These are phyloP conservation scores for Loxodonta africana DNA, from an alignment of 2,113 vertebrate species.

Conservation along the genomic window DNA sequence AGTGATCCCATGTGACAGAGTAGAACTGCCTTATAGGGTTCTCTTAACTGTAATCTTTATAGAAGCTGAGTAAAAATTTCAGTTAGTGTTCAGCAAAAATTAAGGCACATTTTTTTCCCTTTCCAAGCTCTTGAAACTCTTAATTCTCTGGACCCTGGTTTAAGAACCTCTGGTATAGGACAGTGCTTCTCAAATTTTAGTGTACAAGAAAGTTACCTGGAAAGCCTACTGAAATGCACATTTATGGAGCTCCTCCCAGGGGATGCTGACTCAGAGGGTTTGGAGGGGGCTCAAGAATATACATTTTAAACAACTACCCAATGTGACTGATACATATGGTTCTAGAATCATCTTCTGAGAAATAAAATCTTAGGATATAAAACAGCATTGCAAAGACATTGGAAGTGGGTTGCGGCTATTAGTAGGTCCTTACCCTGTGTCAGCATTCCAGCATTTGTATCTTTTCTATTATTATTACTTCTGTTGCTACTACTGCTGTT, in stretches of 20 bases:
- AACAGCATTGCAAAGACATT: background rate
- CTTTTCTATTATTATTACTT: background rate
- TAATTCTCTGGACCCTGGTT: background rate
- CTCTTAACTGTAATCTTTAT: background rate
- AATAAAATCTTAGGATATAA: background rate
- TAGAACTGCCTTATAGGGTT: background rate
- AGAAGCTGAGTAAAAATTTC: background rate
- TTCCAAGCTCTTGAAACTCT: background rate
- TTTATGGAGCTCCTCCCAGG: background rate
- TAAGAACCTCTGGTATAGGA: background rate
- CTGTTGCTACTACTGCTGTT: background rate
- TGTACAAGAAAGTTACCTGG: background rate
- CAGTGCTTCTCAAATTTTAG: background rate
- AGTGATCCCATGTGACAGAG: background rate
- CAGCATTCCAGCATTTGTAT: background rate
- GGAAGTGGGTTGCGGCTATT: background rate
- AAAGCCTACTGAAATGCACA: slow-evolving; percentile 34
- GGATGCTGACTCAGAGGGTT: background rate
- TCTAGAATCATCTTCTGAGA: background rate
- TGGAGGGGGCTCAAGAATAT: background rate
- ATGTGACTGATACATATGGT: background rate
- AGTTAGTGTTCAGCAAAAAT: slow-evolving; percentile 31
- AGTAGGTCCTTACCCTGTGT: background rate
- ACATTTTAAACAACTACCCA: slow-evolving; percentile 13
- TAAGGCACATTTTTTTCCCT: background rate